These are phyloP conservation scores for Hipposideros armiger DNA, from an alignment of 2,113 vertebrate species.

Conservation along the genomic window DNA sequence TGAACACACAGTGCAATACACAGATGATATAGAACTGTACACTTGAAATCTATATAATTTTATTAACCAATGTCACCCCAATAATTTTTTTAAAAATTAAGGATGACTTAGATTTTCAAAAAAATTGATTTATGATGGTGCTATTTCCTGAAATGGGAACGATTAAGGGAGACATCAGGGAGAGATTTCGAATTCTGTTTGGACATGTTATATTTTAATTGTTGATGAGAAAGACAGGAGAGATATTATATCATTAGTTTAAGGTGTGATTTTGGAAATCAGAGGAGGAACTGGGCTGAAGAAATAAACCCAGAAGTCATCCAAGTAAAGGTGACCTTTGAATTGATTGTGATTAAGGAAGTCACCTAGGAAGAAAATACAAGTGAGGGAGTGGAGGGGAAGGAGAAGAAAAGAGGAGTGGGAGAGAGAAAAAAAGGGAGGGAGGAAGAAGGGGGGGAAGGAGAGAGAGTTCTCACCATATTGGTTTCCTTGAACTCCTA, in stretches of 20 bases:
- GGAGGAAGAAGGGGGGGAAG: fast-evolving
- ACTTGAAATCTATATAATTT: too few relatives aligned
- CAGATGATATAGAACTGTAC: too few relatives aligned
- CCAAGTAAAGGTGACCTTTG: background rate
- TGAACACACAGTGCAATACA: too few relatives aligned
- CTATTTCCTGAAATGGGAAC: background rate
- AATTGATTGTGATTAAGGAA: background rate
- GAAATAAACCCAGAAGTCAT: background rate
- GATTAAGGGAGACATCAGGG: background rate
- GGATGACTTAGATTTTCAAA: background rate
- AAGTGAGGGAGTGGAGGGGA: background rate
- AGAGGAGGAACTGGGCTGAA: background rate
- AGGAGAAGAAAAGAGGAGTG: fast-evolving
- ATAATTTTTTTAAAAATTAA: background rate
- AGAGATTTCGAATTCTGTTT: background rate
- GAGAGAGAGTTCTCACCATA: background rate
- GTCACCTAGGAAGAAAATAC: background rate
- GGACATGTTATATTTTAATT: background rate
- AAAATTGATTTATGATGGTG: background rate
- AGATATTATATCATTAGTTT: background rate
- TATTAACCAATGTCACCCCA: too few relatives aligned
- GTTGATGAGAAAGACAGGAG: background rate
- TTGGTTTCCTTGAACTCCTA: background rate
- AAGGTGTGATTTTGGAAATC: background rate
- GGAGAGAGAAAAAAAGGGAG: too few relatives aligned